These are phyloP conservation scores for Otus sunia DNA, from an alignment of 2,113 vertebrate species.

Conservation along the genomic window DNA sequence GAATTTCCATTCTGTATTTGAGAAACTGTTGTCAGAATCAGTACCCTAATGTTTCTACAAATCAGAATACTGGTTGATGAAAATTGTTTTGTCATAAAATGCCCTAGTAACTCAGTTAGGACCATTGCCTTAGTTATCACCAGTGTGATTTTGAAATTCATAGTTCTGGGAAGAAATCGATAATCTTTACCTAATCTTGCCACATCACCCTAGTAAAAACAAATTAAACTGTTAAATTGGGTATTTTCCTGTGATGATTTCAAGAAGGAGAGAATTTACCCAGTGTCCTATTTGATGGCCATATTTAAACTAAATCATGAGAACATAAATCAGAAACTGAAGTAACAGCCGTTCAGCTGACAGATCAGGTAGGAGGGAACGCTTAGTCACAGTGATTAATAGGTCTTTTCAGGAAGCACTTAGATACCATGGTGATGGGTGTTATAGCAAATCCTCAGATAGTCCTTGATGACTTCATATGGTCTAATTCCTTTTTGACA, in stretches of 20 bases:
- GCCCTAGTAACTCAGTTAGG: background rate
- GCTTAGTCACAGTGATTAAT: constrained; percentile 50
- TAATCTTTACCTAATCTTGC: background rate
- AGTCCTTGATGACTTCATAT: constrained; percentile 66
- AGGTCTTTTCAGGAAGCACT: constrained; percentile 54
- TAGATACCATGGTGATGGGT: constrained; percentile 54
- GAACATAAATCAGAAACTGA: constrained; percentile 19
- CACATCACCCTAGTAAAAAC: background rate
- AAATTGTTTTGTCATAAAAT: background rate
- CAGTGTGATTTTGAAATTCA: background rate
- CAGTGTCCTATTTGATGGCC: background rate
- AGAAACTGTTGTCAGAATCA: background rate
- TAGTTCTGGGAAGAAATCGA: background rate
- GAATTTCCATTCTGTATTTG: background rate
- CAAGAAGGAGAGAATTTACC: background rate
- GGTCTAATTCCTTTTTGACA: constrained; percentile 58
- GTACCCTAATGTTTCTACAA: background rate
- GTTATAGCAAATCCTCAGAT: constrained; percentile 54
- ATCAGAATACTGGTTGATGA: background rate
- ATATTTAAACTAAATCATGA: constrained; percentile 31
- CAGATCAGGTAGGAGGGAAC: constrained; percentile 21
- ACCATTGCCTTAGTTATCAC: background rate
- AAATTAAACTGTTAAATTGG: background rate
- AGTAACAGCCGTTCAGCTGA: background rate
- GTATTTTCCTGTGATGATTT: background rate